Evolutionary conservation across 2,113 vertebrate genomes (phyloP).

Genomic region (Malurus melanocephalus): DNA sequence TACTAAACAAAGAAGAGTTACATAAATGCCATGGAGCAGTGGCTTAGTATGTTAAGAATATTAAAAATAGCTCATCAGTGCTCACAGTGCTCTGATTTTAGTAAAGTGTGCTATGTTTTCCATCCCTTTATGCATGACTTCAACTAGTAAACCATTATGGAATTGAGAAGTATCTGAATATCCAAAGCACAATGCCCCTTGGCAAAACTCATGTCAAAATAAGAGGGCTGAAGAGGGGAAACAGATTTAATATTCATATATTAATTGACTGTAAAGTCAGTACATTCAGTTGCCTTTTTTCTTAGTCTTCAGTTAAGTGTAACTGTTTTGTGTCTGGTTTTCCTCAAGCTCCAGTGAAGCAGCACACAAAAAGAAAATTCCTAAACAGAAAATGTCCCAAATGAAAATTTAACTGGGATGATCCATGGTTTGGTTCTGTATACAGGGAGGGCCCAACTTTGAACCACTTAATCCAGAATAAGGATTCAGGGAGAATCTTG

Average conservation of each 20-base stretch:
- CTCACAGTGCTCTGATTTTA: conserved; percentile 3
- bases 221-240: background rate
- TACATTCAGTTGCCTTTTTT: background rate
- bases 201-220: background rate
- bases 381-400: background rate
- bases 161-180: background rate
- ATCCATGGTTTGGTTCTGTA: background rate
- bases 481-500: background rate
- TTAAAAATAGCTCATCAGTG: conserved; percentile 27
- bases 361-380: background rate
- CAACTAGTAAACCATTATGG: background rate
- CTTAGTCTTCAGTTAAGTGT: background rate
- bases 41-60: background rate
- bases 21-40: background rate
- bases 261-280: background rate
- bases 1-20: conserved; percentile 34
- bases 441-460: background rate
- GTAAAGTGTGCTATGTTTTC: background rate
- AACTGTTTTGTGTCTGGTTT: background rate
- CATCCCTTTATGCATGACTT: conserved; percentile 19
- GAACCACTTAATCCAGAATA: background rate
- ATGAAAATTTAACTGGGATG: background rate
- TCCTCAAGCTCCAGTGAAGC: background rate
- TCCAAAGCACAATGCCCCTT: background rate
- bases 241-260: background rate